Base-by-base conservation (phyloP, 2,888 invertebrate genomes). In the Scaptomyza polygonia region DNA sequence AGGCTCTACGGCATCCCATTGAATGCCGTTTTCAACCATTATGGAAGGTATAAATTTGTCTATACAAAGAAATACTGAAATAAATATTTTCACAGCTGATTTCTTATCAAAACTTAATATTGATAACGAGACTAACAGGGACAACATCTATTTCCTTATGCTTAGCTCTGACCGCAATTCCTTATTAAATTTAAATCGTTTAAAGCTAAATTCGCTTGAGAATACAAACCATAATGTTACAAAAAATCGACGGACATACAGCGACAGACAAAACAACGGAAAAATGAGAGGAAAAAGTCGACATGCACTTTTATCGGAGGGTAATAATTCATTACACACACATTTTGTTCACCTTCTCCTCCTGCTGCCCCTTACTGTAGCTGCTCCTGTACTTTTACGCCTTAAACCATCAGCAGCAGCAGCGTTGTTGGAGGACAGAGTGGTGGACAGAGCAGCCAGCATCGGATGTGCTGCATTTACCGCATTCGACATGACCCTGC, bases 261-360 rank as follows among this genome's bases (percentile, higher is more conserved):
- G 27, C 32, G 39, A 64, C 56, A 48, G 43, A 27, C 47, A 16
- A 45, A 64, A 44, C 16, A 30, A 42, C 1, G 39, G 39, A 39
- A 39, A 16, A 39, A 36, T 16, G 30, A 51, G 21, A 53, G 64
- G 56, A 66, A 77, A 73, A 81, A 68, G 72, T 71, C 80, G 76
- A 78, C 78, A 72, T 84, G 86, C 84, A 79, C 77, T 88, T 85
- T 89, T 89, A 89, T 89, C 89, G 70, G 80, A 89, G 82, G 82
- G 86, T 85, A 89, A 89, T 89, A 89, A 89, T 89, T 89, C 88
- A 89, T 86, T 85, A 88, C 84, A 74, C 79, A 79, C 75, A n/a
- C n/a, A n/a, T n/a, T n/a, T 67, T 77, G 83, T 82, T 72, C 75
- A 67, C 52, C 51, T 48, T 59, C 47, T 52, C 67, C 67, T n/a